Base-by-base conservation (phyloP, 1,140 invertebrate species). In the Sarcophaga peregrina region DNA sequence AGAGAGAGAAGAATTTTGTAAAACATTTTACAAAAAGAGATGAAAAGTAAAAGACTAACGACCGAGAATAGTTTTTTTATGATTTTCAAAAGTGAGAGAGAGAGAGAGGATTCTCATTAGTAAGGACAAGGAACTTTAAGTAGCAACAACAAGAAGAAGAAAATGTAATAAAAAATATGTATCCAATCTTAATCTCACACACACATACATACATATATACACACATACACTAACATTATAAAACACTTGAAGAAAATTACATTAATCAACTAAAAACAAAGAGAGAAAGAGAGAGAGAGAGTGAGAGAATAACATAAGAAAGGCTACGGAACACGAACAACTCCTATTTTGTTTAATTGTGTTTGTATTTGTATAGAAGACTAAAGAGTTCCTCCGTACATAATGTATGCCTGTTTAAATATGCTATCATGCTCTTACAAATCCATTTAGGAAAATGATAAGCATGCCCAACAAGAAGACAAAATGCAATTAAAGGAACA, bases 401-500 rank as follows among this genome's bases (percentile, higher is more conserved):
- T 58, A 13, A n/a, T 7, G 15, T 52, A 10, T 52, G 50, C 50
- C 0, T 52, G 50, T 52, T 1, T 52, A 13, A 3, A 5, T 52
- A 13, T 52, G 50, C 13, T 37, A 13, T 52, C 9, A 9, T 1
- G 8, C 13, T 52, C 9, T 5, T 0, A 68, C 10, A 68, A 68
- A 68, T 17, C 10, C 7, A 9, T 68, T 68, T 68, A 20, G 7
- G 6, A 20, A 37, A 37, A 37, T 37, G 62, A 68, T 68, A 68
- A 68, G 62, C 62, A 68, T 68, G 62, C 62, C 25, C 25, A 37
- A 37, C 25, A 37, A 2, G 25, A 68, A 68, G 62, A 68, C 62
- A 68, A 68, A 68, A 68, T 68, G 62, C 62, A 68, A 68, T 68
- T 68, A 68, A 68, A 68, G 62, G 62, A 68, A 20, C 25, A 37